phyloP scores from a whole-genome alignment of 92 coral and sea anemone genomes.

The Zoanthus solanderi region DNA sequence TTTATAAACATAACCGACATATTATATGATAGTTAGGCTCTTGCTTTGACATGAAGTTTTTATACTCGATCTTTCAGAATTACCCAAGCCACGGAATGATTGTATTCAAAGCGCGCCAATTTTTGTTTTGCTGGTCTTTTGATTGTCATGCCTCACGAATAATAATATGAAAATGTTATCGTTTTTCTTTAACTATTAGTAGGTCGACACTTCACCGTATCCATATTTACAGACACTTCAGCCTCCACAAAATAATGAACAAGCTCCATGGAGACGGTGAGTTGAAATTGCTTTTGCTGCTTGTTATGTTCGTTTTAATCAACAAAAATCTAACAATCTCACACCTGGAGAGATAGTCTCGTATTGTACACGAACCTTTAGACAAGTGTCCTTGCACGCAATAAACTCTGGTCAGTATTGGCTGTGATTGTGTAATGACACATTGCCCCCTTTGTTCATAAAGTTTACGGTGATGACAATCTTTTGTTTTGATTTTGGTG shows the following conservation, averaged over 20 bases:
- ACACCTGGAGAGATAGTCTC: neutral
- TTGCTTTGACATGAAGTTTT: slow-evolving; percentile 1
- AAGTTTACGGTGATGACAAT: slow-evolving; percentile 1
- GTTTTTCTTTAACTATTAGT: slow-evolving; percentile 70
- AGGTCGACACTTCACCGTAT: slow-evolving; percentile 88
- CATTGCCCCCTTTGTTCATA: slow-evolving; percentile 1
- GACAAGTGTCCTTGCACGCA: slow-evolving; percentile 36
- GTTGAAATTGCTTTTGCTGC: neutral
- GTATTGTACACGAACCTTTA: slow-evolving; percentile 21
- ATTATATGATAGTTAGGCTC: slow-evolving; percentile 8
- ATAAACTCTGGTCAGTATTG: neutral
- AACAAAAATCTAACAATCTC: neutral
- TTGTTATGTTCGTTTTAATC: neutral
- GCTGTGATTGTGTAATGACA: slow-evolving; percentile 14
- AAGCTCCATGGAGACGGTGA: slow-evolving; percentile 82
- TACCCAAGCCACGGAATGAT: slow-evolving; percentile 32
- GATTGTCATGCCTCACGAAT: slow-evolving; percentile 31
- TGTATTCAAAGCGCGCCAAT: slow-evolving; percentile 52
- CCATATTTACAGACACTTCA: slow-evolving; percentile 74
- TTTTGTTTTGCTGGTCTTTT: slow-evolving; percentile 8
- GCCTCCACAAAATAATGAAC: slow-evolving; percentile 86
- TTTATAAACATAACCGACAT: slow-evolving; percentile 21
- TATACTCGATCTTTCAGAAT: slow-evolving; percentile 14
- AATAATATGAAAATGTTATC: slow-evolving; percentile 15
- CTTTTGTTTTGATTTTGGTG: slow-evolving; percentile 7